phyloP scores from a whole-genome alignment of 2,797 vertebrate species.

The Sebastolobus alascanus region DNA sequence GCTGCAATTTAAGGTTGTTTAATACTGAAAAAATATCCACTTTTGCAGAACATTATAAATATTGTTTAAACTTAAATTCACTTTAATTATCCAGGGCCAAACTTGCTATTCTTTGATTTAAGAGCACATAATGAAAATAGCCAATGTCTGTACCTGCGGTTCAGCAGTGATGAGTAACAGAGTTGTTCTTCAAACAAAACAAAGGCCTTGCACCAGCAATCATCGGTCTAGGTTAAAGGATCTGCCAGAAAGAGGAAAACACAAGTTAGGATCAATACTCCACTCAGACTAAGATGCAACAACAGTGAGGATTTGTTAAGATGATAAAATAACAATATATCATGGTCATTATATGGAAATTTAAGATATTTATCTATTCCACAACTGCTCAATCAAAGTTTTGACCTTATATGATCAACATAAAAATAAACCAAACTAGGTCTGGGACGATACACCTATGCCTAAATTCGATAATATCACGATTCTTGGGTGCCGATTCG shows the following conservation, averaged over 20 bases:
- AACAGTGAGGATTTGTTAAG: not conserved
- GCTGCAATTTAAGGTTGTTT: not conserved
- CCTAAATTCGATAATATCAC: no score
- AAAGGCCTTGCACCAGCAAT: constrained; percentile 34
- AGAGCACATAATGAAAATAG: not conserved
- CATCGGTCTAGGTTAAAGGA: constrained; percentile 43
- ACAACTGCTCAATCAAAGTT: not conserved
- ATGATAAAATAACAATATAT: not conserved
- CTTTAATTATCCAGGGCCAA: not conserved
- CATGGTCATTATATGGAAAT: not conserved
- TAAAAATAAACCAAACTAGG: not conserved
- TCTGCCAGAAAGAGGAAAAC: constrained; percentile 55
- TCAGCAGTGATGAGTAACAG: constrained; percentile 40
- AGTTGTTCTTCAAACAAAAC: constrained; percentile 50
- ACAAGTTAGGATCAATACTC: constrained; percentile 10
- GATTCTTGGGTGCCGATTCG: no score
- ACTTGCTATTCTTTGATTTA: not conserved
- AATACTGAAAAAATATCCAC: not conserved
- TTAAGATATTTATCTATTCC: not conserved
- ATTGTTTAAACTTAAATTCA: no score
- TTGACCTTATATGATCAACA: not conserved
- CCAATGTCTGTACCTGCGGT: constrained; percentile 54
- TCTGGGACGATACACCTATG: no score
- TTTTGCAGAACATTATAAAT: not conserved
- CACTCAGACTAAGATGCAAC: not conserved